phyloP scores from a whole-genome alignment of 2,113 vertebrate genomes.

The Fregetta grallaria region DNA sequence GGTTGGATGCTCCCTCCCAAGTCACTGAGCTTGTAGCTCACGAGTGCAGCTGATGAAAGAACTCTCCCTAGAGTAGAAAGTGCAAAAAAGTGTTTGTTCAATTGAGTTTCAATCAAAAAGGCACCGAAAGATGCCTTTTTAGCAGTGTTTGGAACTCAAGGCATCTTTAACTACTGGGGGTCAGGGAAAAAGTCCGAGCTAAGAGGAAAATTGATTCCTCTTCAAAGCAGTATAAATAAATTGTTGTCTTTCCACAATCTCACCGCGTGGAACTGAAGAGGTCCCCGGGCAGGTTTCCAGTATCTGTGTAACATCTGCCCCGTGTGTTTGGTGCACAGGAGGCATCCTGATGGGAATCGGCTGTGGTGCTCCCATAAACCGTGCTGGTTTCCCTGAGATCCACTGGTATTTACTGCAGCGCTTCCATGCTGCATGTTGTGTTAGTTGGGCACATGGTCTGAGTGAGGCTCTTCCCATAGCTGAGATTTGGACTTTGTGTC shows the following conservation, averaged over 20 bases:
- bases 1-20: neutral
- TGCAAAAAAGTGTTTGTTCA: neutral
- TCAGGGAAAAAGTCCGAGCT: neutral
- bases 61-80: neutral
- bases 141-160: neutral
- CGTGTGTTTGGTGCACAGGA: neutral
- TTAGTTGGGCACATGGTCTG: fast-evolving
- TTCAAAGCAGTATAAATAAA: neutral
- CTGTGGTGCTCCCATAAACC: neutral
- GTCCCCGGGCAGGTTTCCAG: neutral
- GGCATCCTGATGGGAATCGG: neutral
- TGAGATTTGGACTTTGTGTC: neutral
- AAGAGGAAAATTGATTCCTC: neutral
- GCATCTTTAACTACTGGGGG: neutral
- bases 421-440: fast-evolving
- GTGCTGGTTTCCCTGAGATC: neutral
- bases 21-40: neutral
- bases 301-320: neutral
- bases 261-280: neutral
- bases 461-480: neutral
- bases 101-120: neutral
- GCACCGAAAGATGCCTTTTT: neutral
- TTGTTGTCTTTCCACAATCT: neutral
- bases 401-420: fast-evolving
- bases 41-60: neutral